These are phyloP conservation scores for Rhodeus uyekii DNA, from an alignment of 2,797 vertebrate species.

Conservation along the genomic window DNA sequence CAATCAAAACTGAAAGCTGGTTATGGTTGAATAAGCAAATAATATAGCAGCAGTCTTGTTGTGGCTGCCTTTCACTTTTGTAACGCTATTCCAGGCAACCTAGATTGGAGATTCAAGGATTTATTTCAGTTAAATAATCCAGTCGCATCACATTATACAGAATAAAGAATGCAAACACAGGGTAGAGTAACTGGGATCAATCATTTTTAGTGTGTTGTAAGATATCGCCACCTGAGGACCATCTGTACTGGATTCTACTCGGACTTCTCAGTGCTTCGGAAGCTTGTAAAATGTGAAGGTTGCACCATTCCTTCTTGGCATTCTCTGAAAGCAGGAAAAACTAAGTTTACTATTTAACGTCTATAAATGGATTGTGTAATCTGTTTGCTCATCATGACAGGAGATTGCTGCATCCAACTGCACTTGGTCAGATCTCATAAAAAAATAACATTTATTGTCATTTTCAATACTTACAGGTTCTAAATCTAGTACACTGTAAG, in stretches of 20 bases:
- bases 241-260: conserved; percentile 40
- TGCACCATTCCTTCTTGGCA: conserved; percentile 72
- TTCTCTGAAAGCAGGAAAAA: conserved; percentile 63
- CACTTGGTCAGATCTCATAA: background rate
- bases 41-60: background rate
- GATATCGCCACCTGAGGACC: conserved; percentile 20
- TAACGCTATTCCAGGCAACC: background rate
- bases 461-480: background rate
- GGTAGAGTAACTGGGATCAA: background rate
- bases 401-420: background rate
- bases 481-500: background rate
- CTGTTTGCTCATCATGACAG: background rate
- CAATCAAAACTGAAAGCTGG: conserved; percentile 5
- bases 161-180: background rate
- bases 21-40: background rate
- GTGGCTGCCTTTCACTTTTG: conserved; percentile 8
- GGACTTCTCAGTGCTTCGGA: conserved; percentile 27
- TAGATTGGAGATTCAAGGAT: conserved; percentile 1
- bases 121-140: conserved; percentile 18
- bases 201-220: background rate
- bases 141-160: background rate
- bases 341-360: background rate
- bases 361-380: background rate
- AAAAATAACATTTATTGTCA: too few species aligned
- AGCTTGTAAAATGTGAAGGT: conserved; percentile 70